Conservation (phyloP, 2,113 vertebrate genomes). For the Meriones unguiculatus region DNA sequence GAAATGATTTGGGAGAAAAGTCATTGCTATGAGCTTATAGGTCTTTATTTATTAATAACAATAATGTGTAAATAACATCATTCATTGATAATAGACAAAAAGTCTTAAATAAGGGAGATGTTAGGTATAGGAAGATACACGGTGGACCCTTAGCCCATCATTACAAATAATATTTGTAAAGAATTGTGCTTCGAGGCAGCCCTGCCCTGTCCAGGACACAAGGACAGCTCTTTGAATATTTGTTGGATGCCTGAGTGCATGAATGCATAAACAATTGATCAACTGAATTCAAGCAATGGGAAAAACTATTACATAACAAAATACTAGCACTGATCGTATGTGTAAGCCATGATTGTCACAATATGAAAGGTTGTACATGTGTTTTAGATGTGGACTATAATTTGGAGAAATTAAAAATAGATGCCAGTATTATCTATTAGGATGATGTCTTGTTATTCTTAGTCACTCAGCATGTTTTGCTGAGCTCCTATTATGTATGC, state of each 20-base stretch:
- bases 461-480: neutral
- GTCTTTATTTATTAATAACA: neutral
- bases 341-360: constrained; percentile 32
- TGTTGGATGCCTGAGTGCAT: constrained; percentile 4
- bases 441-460: neutral
- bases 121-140: neutral
- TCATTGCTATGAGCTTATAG: constrained; percentile 33
- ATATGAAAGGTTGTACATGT: neutral
- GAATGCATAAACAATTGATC: constrained; percentile 14
- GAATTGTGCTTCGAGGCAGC: neutral
- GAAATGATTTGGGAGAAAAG: constrained; percentile 25
- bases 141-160: neutral
- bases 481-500: neutral
- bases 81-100: constrained; percentile 40
- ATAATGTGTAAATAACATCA: neutral
- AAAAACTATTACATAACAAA: neutral
- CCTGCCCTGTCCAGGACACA: constrained; percentile 11
- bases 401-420: constrained; percentile 35
- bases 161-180: constrained; percentile 53
- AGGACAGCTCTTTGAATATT: constrained; percentile 25
- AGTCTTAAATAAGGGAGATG: neutral
- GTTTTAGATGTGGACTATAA: neutral
- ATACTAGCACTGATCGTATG: constrained; percentile 27
- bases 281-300: neutral
- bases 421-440: neutral